Base-by-base conservation (phyloP, 1,140 invertebrate species). In the Bombus haemorrhoidalis region DNA sequence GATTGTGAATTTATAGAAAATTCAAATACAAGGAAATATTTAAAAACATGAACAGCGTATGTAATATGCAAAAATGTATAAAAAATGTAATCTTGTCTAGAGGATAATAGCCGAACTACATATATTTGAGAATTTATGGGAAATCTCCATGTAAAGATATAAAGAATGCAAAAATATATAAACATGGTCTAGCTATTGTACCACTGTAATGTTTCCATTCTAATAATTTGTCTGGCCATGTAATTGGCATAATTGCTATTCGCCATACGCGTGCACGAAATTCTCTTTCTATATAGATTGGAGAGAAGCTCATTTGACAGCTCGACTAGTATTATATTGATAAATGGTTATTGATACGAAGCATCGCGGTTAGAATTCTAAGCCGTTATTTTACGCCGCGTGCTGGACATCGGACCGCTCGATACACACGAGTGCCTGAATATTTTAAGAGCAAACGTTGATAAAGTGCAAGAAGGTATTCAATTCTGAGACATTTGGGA, bases 301-400 rank as follows among this genome's bases (percentile, higher is more conserved):
- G 13, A 25, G 3, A 41, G 13, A 10, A 47, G 25, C 62, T 32
- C 18, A 15, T 71, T 41, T 59, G 41, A 15, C 32, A 18, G 39
- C 82, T 47, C 76, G 53, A 62, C n/a, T 34, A 41, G 15, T 18
- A 53, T 53, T 53, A 53, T 41, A 78, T 80, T 53, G 76, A 84
- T 62, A 84, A 80, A 80, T n/a, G 62, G 34, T 25, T n/a, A 80
- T 84, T 68, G 83, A 41, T 41, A 41, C 13, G 9, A 5, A 15
- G 69, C 41, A 43, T 25, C n/a, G 74, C 41, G 72, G 41, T 12
- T 72, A 43, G 53, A 84, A 84, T 84, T 84, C 83, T 72, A 72
- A 34, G 66, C 76, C 57, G 75, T 84, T 71, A 73, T 85, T 85
- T 84, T 71, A 69, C 66, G 25, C 64, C 82, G 53, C 74, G 66